phyloP scores from a whole-genome alignment of 2,113 vertebrate genomes.

The Paramormyrops kingsleyae region DNA sequence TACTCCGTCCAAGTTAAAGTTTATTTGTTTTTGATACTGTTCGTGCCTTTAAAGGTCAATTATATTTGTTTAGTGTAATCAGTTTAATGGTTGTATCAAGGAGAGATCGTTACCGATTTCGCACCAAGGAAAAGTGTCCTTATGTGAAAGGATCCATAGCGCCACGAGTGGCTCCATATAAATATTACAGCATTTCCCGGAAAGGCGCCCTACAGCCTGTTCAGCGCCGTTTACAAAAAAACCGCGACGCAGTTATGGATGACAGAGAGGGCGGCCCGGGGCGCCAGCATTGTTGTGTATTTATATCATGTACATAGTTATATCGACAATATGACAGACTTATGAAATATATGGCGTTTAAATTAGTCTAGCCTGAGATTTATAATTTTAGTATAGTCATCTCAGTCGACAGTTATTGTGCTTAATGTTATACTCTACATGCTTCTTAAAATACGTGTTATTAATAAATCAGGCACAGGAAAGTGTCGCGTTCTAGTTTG shows the following conservation, averaged over 20 bases:
- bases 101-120: background rate
- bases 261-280: background rate
- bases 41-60: background rate
- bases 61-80: background rate
- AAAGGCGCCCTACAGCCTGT: slow-evolving; percentile 34
- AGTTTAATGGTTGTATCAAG: background rate
- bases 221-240: slow-evolving; percentile 10
- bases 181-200: slow-evolving; percentile 48
- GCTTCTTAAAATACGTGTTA: background rate
- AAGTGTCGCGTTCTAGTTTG: background rate
- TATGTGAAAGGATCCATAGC: background rate
- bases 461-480: background rate
- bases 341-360: background rate
- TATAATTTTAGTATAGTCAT: background rate
- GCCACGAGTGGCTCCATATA: slow-evolving; percentile 20
- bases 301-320: background rate
- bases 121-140: background rate
- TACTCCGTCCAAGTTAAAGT: background rate
- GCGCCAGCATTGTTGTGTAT: background rate
- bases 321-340: background rate
- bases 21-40: background rate
- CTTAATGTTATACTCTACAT: background rate
- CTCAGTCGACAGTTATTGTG: background rate
- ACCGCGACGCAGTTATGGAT: background rate
- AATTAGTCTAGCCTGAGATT: background rate